These are phyloP conservation scores for Siderastrea radians DNA, from an alignment of 92 coral and sea anemone species.

Conservation along the genomic window DNA sequence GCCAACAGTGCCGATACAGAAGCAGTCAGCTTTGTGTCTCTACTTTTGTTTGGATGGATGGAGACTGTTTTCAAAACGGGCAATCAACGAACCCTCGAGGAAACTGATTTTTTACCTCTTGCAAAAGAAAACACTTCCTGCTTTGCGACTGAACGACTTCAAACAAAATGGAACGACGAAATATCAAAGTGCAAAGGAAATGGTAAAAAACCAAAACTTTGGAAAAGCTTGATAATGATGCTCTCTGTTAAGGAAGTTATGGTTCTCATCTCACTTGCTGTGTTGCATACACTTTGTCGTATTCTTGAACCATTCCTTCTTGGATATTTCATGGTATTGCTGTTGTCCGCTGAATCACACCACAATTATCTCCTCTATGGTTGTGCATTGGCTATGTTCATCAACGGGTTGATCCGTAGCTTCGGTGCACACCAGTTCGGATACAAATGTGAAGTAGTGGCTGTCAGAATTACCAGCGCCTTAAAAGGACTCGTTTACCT, in stretches of 20 bases:
- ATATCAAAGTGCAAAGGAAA: neutral
- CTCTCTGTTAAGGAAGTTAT: no score
- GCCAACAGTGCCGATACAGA: neutral
- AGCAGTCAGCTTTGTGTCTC: neutral
- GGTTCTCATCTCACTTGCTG: no score
- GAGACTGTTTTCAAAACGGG: neutral
- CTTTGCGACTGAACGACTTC: neutral
- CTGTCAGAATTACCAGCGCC: constrained; percentile 8
- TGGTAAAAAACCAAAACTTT: neutral
- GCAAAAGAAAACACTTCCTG: neutral
- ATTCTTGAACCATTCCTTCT: neutral
- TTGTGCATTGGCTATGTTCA: no score
- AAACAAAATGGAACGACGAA: neutral
- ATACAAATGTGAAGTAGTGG: neutral
- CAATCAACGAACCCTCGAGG: no score
- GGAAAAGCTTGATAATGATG: no score
- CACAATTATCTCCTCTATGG: neutral
- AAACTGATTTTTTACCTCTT: no score
- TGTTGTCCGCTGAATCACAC: neutral
- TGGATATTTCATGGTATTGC: neutral
- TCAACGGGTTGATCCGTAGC: neutral
- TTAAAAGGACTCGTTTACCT: constrained; percentile 1
- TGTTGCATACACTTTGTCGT: neutral
- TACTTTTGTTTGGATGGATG: no score
- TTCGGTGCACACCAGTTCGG: neutral